Conservation (phyloP, 1,140 invertebrate species). For the Cataglyphis hispanica region DNA sequence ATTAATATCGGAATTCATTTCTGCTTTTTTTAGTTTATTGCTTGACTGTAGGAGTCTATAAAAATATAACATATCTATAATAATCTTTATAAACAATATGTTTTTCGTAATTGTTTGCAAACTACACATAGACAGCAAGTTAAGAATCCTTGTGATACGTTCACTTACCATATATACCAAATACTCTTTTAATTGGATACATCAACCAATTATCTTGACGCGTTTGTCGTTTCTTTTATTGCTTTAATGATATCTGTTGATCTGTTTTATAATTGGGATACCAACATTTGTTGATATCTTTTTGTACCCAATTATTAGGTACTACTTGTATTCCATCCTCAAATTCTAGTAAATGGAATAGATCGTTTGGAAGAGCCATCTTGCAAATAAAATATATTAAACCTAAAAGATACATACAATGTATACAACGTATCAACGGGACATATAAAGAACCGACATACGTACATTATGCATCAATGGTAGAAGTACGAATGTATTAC, state of each 20-base stretch:
- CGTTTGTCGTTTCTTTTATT: background rate
- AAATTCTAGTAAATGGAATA: background rate
- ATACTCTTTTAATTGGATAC: background rate
- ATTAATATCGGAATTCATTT: background rate
- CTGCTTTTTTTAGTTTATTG: slow-evolving; percentile 1
- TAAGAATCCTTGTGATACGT: background rate
- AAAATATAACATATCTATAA: background rate
- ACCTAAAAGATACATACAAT: background rate
- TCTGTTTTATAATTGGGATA: slow-evolving; percentile 16
- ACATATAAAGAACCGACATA: background rate
- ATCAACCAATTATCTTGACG: background rate
- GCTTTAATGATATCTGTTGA: slow-evolving; percentile 6
- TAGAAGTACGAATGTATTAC: background rate
- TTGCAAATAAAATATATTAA: background rate
- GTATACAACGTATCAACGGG: background rate
- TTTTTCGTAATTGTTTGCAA: background rate
- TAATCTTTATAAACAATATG: slow-evolving; percentile 8
- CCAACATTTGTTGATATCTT: background rate
- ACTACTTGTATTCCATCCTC: slow-evolving; percentile 12
- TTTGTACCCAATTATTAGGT: slow-evolving; percentile 10
- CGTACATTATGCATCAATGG: slow-evolving; percentile 1
- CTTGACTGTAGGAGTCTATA: background rate
- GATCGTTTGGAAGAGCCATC: background rate
- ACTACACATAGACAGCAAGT: background rate
- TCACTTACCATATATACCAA: slow-evolving; percentile 12